These are phyloP conservation scores for Apodemia mormo DNA, from an alignment of 2,888 invertebrate genomes.

Conservation along the genomic window DNA sequence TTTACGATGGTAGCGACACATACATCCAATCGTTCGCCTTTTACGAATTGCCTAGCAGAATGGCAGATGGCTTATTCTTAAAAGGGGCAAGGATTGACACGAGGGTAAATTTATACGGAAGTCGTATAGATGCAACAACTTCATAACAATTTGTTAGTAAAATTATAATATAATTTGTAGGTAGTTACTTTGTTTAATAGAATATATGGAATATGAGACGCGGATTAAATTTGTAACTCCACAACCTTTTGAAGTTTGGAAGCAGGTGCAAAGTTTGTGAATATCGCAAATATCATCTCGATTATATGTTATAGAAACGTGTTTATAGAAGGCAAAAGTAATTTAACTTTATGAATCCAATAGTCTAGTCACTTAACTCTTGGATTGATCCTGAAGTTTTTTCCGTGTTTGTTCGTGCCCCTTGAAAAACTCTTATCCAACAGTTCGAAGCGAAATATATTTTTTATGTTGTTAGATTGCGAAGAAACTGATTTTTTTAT, in stretches of 20 bases:
- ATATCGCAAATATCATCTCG: conserved; percentile 10
- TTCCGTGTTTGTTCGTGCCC: not conserved
- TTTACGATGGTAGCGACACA: too few relatives aligned
- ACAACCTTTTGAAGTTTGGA: conserved; percentile 8
- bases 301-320: not conserved
- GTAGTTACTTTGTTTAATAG: not conserved
- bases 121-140: too few relatives aligned
- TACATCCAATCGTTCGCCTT: too few relatives aligned
- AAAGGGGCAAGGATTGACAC: too few relatives aligned
- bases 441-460: too few relatives aligned
- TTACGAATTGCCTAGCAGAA: too few relatives aligned
- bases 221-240: not conserved
- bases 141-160: too few relatives aligned
- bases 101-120: too few relatives aligned
- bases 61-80: too few relatives aligned
- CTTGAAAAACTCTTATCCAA: not conserved
- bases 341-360: conserved; percentile 8
- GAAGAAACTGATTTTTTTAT: too few relatives aligned
- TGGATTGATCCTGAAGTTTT: not conserved
- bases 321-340: conserved; percentile 4
- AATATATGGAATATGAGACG: not conserved
- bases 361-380: not conserved
- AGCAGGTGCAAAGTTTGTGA: conserved; percentile 12
- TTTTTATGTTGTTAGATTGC: too few relatives aligned
- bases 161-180: too few relatives aligned